Conservation (phyloP, 2,113 vertebrate genomes). For the human (Homo sapiens) region GRCh38 chr11:32459501-32460000, state of each 20-base stretch:
- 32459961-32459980: no score
- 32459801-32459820: not conserved
- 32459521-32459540: not conserved
- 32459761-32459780: not conserved
- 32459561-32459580: not conserved
- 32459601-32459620: not conserved
- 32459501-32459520: not conserved
- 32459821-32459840: not conserved
- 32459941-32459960: no score
- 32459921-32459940: no score
- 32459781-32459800: not conserved
- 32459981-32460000: no score
- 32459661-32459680: not conserved
- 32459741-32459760: not conserved
- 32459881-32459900: not conserved
- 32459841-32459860: not conserved
- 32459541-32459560: not conserved
- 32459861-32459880: not conserved
- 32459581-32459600: not conserved
- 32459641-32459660: not conserved
- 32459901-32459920: accelerated
- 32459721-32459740: not conserved
- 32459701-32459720: not conserved
- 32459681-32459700: not conserved
- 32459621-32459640: not conserved